Conservation (phyloP, 2,113 vertebrate genomes). For the Scomber japonicus region DNA sequence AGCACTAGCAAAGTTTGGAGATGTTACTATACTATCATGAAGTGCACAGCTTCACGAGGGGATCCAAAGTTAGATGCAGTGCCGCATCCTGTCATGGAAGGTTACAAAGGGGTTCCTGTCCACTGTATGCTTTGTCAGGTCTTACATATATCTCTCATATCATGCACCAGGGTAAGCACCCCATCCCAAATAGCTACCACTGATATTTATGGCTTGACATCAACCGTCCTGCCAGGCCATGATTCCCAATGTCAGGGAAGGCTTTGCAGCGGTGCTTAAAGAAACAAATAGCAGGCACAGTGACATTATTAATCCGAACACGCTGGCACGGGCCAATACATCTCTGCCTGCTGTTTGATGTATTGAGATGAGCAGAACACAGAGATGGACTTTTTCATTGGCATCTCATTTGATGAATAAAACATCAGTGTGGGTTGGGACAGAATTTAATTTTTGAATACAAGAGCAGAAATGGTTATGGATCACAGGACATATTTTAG, state of each 20-base stretch:
- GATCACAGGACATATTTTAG: slow-evolving; percentile 38
- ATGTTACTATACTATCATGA: not conserved
- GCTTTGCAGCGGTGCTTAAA: slow-evolving; percentile 43
- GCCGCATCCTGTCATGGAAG: slow-evolving; percentile 11
- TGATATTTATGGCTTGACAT: slow-evolving; percentile 43
- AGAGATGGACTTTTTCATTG: slow-evolving; percentile 71
- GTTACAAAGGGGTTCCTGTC: not conserved
- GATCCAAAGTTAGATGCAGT: not conserved
- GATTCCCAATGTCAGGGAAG: slow-evolving; percentile 48
- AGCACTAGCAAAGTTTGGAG: not conserved
- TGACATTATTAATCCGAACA: slow-evolving; percentile 76
- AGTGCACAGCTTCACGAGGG: not conserved
- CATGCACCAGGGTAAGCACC: slow-evolving; percentile 1
- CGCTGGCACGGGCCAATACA: slow-evolving; percentile 55
- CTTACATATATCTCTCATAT: slow-evolving; percentile 6
- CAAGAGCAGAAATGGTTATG: slow-evolving; percentile 46
- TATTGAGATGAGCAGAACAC: slow-evolving; percentile 66
- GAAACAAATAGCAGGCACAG: slow-evolving; percentile 51
- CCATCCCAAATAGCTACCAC: slow-evolving; percentile 10
- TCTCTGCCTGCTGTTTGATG: slow-evolving; percentile 62
- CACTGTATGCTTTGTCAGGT: slow-evolving; percentile 22
- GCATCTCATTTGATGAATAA: slow-evolving; percentile 72
- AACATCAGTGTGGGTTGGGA: slow-evolving; percentile 59
- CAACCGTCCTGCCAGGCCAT: slow-evolving; percentile 19
- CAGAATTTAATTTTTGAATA: slow-evolving; percentile 57